Percentiles rank a stretch among this genome's conserved stretches.
phyloP scores from a whole-genome alignment of 2,888 invertebrate species.

The Ichneumoninae sp. region DNA sequence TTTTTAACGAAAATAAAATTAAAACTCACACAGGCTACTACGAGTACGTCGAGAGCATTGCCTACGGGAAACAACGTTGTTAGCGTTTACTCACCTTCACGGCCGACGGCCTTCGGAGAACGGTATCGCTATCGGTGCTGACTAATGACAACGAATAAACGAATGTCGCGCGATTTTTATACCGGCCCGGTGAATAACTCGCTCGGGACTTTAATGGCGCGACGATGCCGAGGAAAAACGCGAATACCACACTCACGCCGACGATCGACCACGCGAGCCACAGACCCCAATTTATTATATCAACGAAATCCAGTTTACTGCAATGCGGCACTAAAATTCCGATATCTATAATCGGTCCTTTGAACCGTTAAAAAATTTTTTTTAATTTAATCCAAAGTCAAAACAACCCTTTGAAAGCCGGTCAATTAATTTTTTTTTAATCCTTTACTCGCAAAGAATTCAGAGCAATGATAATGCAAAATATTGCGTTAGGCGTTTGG shows the following conservation, averaged over 20 bases:
- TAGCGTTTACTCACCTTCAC: constrained; percentile 76
- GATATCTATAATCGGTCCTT: background rate
- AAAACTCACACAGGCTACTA: constrained; percentile 24
- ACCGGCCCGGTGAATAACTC: constrained; percentile 64
- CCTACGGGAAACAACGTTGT: constrained; percentile 25
- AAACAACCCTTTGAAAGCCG: no score
- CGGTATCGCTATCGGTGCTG: constrained; percentile 54
- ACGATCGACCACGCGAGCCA: constrained; percentile 79
- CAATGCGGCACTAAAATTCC: constrained; percentile 33
- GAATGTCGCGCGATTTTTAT: constrained; percentile 63
- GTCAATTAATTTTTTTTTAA: no score
- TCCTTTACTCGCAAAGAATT: no score
- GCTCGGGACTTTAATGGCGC: constrained; percentile 73
- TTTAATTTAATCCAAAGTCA: no score
- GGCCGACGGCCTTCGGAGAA: constrained; percentile 68
- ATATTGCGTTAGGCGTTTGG: no score
- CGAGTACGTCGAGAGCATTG: background rate
- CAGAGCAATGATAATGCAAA: no score
- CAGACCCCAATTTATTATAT: constrained; percentile 79
- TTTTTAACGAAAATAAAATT: constrained; percentile 20
- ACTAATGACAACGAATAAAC: constrained; percentile 65
- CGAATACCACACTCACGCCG: constrained; percentile 75
- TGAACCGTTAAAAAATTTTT: background rate
- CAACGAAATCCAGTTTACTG: constrained; percentile 79
- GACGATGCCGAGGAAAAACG: constrained; percentile 79